phyloP scores from a whole-genome alignment of 2,888 invertebrate genomes.

The Sylvicola cinctus region DNA sequence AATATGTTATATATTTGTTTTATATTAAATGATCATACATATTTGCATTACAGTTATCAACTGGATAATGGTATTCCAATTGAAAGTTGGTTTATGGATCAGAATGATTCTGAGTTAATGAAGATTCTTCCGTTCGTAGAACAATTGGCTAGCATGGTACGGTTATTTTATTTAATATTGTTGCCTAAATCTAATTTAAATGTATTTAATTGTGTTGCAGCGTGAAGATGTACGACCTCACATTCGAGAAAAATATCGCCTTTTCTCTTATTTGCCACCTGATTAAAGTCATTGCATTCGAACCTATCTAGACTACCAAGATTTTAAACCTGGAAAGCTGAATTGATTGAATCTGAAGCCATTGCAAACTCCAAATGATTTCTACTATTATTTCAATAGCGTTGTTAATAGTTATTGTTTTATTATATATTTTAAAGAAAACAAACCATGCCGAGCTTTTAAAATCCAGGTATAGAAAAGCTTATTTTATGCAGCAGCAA shows the following conservation, averaged over 20 bases:
- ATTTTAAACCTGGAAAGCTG: no score
- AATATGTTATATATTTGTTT: neutral
- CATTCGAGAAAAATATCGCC: constrained; percentile 73
- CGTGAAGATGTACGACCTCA: constrained; percentile 84
- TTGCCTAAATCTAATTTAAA: constrained; percentile 1
- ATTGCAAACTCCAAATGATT: no score
- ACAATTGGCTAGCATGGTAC: constrained; percentile 57
- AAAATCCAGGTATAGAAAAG: no score
- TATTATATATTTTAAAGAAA: no score
- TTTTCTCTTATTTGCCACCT: constrained; percentile 75
- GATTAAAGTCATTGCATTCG: no score
- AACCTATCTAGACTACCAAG: no score
- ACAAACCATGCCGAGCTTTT: no score
- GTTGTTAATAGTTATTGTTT: no score
- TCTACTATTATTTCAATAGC: no score
- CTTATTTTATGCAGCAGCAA: no score
- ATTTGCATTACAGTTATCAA: constrained; percentile 29
- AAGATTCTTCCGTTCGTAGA: constrained; percentile 85
- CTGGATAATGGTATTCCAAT: constrained; percentile 92
- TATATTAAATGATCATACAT: constrained; percentile 5
- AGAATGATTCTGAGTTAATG: constrained; percentile 70
- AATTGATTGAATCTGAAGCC: no score
- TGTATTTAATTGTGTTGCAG: constrained; percentile 25
- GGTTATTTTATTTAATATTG: constrained; percentile 12
- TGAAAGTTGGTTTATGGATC: constrained; percentile 91